A percentile compares a stretch with the other conserved stretches of the same genome.
phyloP scores from a whole-genome alignment of 2,113 vertebrate genomes.

The Rynchops niger region DNA sequence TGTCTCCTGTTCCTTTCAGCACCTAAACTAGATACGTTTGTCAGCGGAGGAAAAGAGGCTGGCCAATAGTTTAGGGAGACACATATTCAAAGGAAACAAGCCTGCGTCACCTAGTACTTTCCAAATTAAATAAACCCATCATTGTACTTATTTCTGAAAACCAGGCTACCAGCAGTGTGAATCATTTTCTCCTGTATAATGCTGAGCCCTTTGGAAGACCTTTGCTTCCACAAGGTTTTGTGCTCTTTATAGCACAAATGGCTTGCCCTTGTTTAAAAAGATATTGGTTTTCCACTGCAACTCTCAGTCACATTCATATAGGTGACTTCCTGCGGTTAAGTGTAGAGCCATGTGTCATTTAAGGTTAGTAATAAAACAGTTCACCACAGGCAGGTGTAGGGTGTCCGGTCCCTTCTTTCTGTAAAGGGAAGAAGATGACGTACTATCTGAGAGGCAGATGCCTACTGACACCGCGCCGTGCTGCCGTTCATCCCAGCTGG shows the following conservation, averaged over 20 bases:
- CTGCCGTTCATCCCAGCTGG: accelerated
- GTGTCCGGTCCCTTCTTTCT: neutral
- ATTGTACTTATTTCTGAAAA: neutral
- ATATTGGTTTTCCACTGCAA: neutral
- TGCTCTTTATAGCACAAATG: neutral
- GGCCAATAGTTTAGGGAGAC: neutral
- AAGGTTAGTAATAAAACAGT: neutral
- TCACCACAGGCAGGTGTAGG: neutral
- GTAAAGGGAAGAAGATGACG: neutral
- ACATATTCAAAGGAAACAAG: neutral
- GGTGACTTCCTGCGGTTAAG: neutral
- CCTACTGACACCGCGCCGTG: neutral
- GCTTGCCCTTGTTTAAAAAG: neutral
- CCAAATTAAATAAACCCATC: neutral
- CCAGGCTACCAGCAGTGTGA: neutral
- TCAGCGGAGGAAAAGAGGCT: neutral
- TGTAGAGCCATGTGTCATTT: neutral
- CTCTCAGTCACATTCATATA: neutral
- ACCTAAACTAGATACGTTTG: neutral
- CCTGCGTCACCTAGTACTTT: neutral
- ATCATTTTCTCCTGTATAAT: neutral
- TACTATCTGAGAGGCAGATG: neutral
- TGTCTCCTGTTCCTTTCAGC: constrained; percentile 9
- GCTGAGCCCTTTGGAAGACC: constrained; percentile 1
- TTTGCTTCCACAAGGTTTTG: neutral